phyloP scores from a whole-genome alignment of 2,888 invertebrate genomes.

The Drosophila sordidula region DNA sequence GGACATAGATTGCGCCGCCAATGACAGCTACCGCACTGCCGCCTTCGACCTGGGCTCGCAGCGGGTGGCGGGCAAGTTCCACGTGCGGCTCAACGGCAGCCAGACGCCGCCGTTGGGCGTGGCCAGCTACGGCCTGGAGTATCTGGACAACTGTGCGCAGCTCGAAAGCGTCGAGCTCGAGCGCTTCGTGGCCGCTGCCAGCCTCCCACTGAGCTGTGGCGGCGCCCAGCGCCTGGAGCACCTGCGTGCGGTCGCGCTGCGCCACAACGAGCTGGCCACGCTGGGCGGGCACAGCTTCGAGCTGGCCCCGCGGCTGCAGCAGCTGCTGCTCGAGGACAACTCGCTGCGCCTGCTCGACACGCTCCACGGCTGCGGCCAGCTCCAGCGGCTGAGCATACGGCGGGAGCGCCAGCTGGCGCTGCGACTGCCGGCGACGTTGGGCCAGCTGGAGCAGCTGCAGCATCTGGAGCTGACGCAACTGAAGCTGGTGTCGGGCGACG shows the following conservation, averaged over 20 bases:
- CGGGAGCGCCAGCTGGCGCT: slow-evolving; percentile 63
- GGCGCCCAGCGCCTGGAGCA: slow-evolving; percentile 13
- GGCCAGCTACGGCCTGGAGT: slow-evolving; percentile 80
- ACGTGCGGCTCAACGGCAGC: slow-evolving; percentile 76
- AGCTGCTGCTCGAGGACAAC: slow-evolving; percentile 67
- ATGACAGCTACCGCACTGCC: slow-evolving; percentile 5
- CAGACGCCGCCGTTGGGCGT: slow-evolving; percentile 70
- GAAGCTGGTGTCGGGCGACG: slow-evolving; percentile 48
- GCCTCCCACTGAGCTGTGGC: slow-evolving; percentile 65
- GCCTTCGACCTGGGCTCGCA: slow-evolving; percentile 46
- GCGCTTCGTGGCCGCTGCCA: slow-evolving; percentile 72
- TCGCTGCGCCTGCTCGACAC: slow-evolving; percentile 69
- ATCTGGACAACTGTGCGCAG: slow-evolving; percentile 75
- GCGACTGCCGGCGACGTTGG: slow-evolving; percentile 45
- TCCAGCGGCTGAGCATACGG: slow-evolving; percentile 54
- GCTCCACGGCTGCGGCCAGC: slow-evolving; percentile 39
- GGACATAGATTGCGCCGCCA: slow-evolving; percentile 70
- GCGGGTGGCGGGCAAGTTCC: slow-evolving; percentile 61
- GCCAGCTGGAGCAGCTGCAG: slow-evolving; percentile 26
- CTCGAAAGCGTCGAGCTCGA: slow-evolving; percentile 68
- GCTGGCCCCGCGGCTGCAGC: slow-evolving; percentile 53
- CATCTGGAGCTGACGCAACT: slow-evolving; percentile 57
- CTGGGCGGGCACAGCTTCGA: slow-evolving; percentile 62
- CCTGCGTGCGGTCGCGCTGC: slow-evolving; percentile 31
- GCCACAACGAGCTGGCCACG: slow-evolving; percentile 75